A percentile compares a stretch with the other conserved stretches of the same genome.
Conservation (phyloP, 2,888 invertebrate species). For the Pachymerium ferrugineum region DNA sequence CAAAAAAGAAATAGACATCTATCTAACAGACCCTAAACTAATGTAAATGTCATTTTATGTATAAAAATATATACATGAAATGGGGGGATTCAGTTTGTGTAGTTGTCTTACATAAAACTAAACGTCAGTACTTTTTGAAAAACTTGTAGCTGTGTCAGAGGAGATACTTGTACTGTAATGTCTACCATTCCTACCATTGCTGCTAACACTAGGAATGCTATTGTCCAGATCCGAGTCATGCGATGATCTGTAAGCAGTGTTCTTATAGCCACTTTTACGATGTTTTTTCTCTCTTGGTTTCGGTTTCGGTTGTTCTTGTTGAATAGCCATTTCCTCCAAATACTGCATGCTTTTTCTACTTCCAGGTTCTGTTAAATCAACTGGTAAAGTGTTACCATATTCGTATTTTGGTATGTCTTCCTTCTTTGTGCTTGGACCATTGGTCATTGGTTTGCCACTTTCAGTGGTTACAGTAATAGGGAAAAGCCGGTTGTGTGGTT, state of each 20-base stretch:
- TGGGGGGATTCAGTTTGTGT: too few relatives aligned
- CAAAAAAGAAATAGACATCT: too few relatives aligned
- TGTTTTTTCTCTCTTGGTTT: background rate
- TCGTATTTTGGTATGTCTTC: background rate
- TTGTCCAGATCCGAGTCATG: background rate
- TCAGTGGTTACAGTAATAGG: background rate
- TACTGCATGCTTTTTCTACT: constrained; percentile 17
- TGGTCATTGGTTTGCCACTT: background rate
- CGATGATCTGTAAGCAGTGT: background rate
- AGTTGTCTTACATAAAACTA: background rate
- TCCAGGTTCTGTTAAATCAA: background rate
- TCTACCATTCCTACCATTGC: constrained; percentile 12
- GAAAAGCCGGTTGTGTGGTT: background rate
- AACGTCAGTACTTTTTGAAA: background rate
- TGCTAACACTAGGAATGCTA: background rate
- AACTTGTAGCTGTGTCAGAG: background rate
- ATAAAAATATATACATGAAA: too few relatives aligned
- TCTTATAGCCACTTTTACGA: background rate
- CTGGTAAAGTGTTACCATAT: background rate
- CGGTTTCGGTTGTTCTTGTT: background rate
- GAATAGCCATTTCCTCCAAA: background rate
- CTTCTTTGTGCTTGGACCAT: background rate
- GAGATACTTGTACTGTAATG: background rate
- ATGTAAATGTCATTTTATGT: too few relatives aligned
- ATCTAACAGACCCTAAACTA: too few relatives aligned